Conservation (phyloP, 2,797 vertebrate genomes). For the Gila robusta region DNA sequence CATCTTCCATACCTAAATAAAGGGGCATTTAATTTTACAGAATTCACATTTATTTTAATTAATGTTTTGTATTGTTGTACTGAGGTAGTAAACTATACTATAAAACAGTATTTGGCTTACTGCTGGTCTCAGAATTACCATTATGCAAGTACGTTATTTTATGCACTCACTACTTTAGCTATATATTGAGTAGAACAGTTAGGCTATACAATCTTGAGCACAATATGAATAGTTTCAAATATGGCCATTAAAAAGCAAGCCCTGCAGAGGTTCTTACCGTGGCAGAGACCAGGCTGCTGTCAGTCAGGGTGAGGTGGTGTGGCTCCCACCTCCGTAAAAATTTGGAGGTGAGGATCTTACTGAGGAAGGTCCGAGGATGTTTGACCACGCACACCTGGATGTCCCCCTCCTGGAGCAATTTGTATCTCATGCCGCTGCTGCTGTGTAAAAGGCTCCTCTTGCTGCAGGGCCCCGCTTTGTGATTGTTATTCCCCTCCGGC, state of each 20-base stretch:
- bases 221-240: neutral
- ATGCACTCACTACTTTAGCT: neutral
- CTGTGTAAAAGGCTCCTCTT: conserved; percentile 84
- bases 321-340: conserved; percentile 97
- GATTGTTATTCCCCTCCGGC: conserved; percentile 83
- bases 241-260: neutral
- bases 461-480: conserved; percentile 88
- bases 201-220: neutral
- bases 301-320: conserved; percentile 94
- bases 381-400: conserved; percentile 98
- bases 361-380: conserved; percentile 97
- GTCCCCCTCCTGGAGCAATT: conserved; percentile 97
- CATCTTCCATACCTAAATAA: neutral
- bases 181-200: neutral
- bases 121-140: neutral
- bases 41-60: neutral
- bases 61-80: no score
- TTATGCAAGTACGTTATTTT: neutral
- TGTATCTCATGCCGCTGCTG: conserved; percentile 93
- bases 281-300: conserved; percentile 92
- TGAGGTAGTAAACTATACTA: neutral
- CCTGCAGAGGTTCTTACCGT: conserved; percentile 80
- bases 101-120: neutral
- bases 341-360: conserved; percentile 98
- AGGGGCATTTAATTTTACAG: neutral